phyloP scores from a whole-genome alignment of 2,888 invertebrate genomes.

The Serrognathus titanus region DNA sequence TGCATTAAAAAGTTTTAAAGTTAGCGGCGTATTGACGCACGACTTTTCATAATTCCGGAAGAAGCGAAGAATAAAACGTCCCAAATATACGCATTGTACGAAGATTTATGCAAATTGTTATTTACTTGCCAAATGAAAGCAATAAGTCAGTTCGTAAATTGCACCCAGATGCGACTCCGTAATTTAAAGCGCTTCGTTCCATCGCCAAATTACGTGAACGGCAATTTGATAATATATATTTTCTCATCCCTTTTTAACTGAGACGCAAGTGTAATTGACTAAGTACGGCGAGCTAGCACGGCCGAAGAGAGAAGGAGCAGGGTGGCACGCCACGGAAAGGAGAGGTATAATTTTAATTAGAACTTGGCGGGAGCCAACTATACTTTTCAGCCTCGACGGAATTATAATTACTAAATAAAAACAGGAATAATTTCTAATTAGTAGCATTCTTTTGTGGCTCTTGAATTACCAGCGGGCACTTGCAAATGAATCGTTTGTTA shows the following conservation, averaged over 20 bases:
- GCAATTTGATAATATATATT: conserved; percentile 9
- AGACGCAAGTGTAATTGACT: background rate
- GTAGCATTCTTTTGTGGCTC: conserved; percentile 23
- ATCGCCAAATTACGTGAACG: conserved; percentile 5
- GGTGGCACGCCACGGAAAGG: conserved; percentile 12
- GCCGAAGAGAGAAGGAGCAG: background rate
- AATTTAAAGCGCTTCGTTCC: background rate
- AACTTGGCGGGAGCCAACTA: conserved; percentile 23
- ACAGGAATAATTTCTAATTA: conserved; percentile 33
- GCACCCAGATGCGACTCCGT: conserved; percentile 4
- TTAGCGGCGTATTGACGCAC: background rate
- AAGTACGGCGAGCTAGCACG: background rate
- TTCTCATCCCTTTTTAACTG: conserved; percentile 2
- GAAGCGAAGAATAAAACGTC: too few species aligned
- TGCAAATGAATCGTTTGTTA: background rate
- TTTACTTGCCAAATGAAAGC: background rate
- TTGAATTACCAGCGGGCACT: background rate
- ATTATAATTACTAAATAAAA: conserved; percentile 32
- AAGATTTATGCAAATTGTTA: background rate
- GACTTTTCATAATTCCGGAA: background rate
- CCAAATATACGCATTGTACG: background rate
- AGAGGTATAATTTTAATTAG: conserved; percentile 27
- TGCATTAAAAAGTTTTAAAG: background rate
- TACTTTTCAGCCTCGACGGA: conserved; percentile 25
- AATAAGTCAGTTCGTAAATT: conserved; percentile 7